These are phyloP conservation scores for Otus scops DNA, from an alignment of 2,797 vertebrate species.

Conservation along the genomic window DNA sequence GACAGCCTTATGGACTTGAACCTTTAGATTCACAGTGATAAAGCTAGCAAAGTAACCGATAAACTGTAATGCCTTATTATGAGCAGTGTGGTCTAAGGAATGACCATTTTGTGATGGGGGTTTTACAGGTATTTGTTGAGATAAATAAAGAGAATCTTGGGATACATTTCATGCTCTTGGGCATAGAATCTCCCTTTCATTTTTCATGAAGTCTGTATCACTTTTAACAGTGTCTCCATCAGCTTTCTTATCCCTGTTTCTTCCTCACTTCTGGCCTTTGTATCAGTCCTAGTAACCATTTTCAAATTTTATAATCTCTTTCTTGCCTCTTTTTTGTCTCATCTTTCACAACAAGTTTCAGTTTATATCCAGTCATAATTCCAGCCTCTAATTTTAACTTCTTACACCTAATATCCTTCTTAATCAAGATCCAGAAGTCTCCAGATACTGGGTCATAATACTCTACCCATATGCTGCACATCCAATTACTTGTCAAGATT, in stretches of 20 bases:
- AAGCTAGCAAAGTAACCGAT: not conserved
- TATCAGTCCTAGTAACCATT: not conserved
- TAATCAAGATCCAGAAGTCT: not conserved
- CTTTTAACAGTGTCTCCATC: not conserved
- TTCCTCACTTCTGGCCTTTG: not conserved
- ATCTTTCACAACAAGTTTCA: not conserved
- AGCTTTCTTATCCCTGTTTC: not conserved
- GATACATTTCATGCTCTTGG: not conserved
- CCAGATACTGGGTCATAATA: not conserved
- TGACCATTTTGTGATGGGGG: not conserved
- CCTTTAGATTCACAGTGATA: not conserved
- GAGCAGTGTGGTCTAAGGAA: not conserved
- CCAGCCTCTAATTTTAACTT: not conserved
- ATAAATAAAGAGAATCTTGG: not conserved
- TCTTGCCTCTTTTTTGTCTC: not conserved
- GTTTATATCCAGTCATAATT: not conserved
- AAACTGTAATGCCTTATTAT: not conserved
- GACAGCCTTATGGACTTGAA: not conserved
- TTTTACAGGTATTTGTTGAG: not conserved
- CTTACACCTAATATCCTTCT: not conserved
- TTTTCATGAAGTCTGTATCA: not conserved
- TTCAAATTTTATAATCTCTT: not conserved
- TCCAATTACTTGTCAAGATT: not conserved
- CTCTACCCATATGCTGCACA: not conserved
- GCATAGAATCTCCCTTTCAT: not conserved